Evolutionary conservation across 2,797 vertebrate genomes (phyloP), one percentile per base, ranked within the genome.

Genomic region (Acanthopagrus latus): DNA sequence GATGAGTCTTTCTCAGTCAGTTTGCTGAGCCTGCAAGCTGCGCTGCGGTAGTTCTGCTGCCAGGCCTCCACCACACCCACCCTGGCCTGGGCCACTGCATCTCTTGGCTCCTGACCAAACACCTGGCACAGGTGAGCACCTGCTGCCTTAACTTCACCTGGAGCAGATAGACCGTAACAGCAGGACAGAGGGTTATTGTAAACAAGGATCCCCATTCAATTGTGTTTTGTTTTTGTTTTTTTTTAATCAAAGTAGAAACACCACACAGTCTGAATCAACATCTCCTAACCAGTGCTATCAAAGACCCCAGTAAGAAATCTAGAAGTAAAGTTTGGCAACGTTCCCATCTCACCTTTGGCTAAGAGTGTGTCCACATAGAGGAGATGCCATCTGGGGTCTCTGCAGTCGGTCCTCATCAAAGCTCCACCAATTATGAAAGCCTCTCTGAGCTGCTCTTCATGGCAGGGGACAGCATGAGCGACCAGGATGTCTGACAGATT

Each of bases 1-100:
- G 68, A 51, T 2, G 93, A 68, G 50, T 97, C 95, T 46, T 83
- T 95, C 80, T 95, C 95, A 0, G 95, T 94, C 71, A 98, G 91
- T 74, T 73, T 69, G 83, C 96, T 95, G 80, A 99, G 93, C 1
- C 95, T 91, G 54, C 29, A 89, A 12, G 94, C 93, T 3, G 97
- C 96, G 0, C 78, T 86, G 16, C 70, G 33, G 79, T 93, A 59
- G 0, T 94, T 95, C 73, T 95, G 94, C 62, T 87, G 93, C 95
- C 95, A 97, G 85, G 97, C 93, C 76, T 92, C 94, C 65, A 98
- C 93, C 81, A 98, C 93, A 7, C 97, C 97, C 20, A 94, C 80
- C 51, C 98, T 91, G 72, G 96, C 96, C 66, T 86, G 93, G 77
- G 95, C 96, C 1, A 70, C 89, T 0, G 92, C 93, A 74, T 96